These are phyloP conservation scores for Anagrus nilaparvatae DNA, from an alignment of 1,140 invertebrate species.

Conservation along the genomic window DNA sequence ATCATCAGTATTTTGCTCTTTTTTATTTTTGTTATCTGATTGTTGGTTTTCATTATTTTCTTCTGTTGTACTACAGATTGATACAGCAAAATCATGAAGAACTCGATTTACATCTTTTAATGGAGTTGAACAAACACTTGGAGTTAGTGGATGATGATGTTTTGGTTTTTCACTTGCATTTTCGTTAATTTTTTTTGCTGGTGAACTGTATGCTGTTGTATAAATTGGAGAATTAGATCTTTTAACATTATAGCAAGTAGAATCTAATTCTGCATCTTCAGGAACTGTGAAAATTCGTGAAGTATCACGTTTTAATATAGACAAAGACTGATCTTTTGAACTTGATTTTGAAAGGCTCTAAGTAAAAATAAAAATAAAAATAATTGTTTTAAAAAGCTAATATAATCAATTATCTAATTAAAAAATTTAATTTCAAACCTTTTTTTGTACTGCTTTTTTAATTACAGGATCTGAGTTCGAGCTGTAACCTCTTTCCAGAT, in stretches of 20 bases:
- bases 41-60: constrained; percentile 34
- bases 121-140: constrained; percentile 63
- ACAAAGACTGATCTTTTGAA: constrained; percentile 35
- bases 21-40: constrained; percentile 23
- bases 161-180: constrained; percentile 33
- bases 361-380: constrained; percentile 17
- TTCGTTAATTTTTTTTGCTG: constrained; percentile 23
- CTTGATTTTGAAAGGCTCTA: constrained; percentile 22
- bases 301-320: constrained; percentile 60
- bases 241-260: constrained; percentile 32
- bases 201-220: constrained; percentile 28
- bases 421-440: constrained; percentile 18
- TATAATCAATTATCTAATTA: constrained; percentile 3
- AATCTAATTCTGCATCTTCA: constrained; percentile 52
- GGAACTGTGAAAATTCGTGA: constrained; percentile 69
- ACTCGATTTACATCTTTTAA: constrained; percentile 60
- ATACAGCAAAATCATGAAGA: constrained; percentile 57
- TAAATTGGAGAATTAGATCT: constrained; percentile 29
- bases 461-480: constrained; percentile 21
- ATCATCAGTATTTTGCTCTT: constrained; percentile 26
- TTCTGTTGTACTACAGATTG: constrained; percentile 54
- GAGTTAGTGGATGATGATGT: constrained; percentile 37
- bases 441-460: constrained; percentile 25
- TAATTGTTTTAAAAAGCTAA: constrained; percentile 6
- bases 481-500: constrained; percentile 27